A percentile compares a stretch with the other conserved stretches of the same genome.
Conservation (phyloP, 2,113 vertebrate species). For the Pantherophis guttatus region DNA sequence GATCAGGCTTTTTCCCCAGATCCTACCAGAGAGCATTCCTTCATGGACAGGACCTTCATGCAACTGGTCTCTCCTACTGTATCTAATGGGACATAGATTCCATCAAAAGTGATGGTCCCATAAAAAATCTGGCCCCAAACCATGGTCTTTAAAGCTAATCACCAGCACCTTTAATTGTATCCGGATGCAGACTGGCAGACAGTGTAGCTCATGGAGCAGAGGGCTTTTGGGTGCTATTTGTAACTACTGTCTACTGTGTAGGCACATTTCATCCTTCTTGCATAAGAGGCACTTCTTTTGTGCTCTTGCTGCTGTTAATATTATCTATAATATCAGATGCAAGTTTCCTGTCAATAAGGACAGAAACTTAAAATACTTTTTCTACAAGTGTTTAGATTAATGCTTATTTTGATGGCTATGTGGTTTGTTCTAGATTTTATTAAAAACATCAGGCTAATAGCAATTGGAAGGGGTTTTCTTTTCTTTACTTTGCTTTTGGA, state of each 20-base stretch:
- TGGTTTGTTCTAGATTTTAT: slow-evolving; percentile 72
- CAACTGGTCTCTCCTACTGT: neutral
- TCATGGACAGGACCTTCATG: neutral
- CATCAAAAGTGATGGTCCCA: neutral
- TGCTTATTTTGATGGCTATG: slow-evolving; percentile 34
- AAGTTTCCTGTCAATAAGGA: slow-evolving; percentile 1
- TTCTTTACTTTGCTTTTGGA: slow-evolving; percentile 67
- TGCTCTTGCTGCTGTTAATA: neutral
- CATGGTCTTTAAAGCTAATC: neutral
- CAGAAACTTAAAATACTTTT: slow-evolving; percentile 54
- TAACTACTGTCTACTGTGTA: neutral
- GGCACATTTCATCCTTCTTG: neutral
- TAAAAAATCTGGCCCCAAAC: neutral
- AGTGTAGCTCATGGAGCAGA: neutral
- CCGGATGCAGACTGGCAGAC: neutral
- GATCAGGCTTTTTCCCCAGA: neutral
- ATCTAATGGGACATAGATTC: neutral
- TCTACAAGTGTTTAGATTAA: slow-evolving; percentile 56
- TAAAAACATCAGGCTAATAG: slow-evolving; percentile 75
- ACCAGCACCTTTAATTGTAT: neutral
- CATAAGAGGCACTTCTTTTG: neutral
- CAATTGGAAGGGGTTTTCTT: slow-evolving; percentile 45
- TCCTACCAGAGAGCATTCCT: neutral
- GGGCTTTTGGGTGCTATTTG: neutral
- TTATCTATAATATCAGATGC: neutral